Conservation (phyloP, 2,113 vertebrate species). For the Chionomys nivalis region DNA sequence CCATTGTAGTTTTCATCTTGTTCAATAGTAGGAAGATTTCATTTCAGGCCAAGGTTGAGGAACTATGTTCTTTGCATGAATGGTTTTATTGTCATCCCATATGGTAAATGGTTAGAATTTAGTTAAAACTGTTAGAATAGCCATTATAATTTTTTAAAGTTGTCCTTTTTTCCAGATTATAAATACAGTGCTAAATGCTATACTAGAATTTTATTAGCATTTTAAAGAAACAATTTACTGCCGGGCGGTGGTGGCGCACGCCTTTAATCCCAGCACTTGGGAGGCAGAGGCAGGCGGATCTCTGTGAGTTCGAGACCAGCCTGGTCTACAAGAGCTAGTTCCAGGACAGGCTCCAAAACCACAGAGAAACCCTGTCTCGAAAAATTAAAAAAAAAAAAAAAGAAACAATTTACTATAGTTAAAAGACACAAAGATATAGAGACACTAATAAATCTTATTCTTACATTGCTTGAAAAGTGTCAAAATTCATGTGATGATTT, state of each 20-base stretch:
- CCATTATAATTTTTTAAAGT: constrained; percentile 43
- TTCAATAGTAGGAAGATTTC: constrained; percentile 64
- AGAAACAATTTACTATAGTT: constrained; percentile 45
- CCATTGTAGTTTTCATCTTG: constrained; percentile 28
- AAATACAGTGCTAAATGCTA: constrained; percentile 50
- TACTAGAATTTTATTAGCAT: not conserved
- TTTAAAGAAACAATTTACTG: constrained; percentile 54
- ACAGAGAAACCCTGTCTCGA: too few relatives aligned
- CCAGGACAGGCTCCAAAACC: too few relatives aligned
- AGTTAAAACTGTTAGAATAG: constrained; percentile 47
- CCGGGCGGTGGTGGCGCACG: too few relatives aligned
- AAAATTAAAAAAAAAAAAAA: too few relatives aligned
- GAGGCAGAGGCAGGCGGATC: too few relatives aligned
- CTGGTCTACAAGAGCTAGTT: too few relatives aligned
- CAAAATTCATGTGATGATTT: not conserved
- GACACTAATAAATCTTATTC: not conserved
- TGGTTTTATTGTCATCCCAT: constrained; percentile 55
- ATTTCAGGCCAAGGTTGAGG: constrained; percentile 56
- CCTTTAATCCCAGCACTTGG: too few relatives aligned
- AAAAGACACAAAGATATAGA: constrained; percentile 44
- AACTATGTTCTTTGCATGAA: constrained; percentile 41
- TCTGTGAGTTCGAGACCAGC: too few relatives aligned
- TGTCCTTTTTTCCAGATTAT: not conserved
- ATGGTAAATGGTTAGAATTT: not conserved
- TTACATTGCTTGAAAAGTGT: constrained; percentile 11